Conservation (phyloP, 2,888 invertebrate species). For the Caenorhabditis sp. region DNA sequence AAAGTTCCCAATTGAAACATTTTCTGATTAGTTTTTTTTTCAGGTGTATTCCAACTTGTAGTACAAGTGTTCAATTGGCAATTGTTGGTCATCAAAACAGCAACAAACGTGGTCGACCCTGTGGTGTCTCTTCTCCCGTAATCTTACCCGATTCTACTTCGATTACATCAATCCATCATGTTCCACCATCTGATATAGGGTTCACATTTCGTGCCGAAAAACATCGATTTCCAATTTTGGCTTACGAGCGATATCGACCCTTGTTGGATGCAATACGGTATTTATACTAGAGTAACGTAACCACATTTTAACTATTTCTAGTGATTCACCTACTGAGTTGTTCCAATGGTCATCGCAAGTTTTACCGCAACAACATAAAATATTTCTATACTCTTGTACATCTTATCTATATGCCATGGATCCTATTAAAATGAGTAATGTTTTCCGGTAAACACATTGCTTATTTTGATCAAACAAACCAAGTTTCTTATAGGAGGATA, state of each 20-base stretch:
- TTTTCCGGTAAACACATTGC: conserved; percentile 23
- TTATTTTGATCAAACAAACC: too few species aligned
- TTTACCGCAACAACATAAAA: conserved; percentile 25
- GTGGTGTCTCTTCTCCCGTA: conserved; percentile 18
- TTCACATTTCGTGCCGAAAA: conserved; percentile 28
- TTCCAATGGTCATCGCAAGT: conserved; percentile 33
- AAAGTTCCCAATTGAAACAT: too few species aligned
- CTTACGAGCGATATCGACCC: conserved; percentile 26
- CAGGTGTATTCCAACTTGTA: conserved; percentile 35
- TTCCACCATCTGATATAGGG: conserved; percentile 16
- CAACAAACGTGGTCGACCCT: conserved; percentile 28
- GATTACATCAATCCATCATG: neutral
- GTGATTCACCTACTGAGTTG: conserved; percentile 20
- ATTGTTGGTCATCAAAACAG: conserved; percentile 11
- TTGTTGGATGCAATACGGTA: conserved; percentile 25
- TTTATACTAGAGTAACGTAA: neutral
- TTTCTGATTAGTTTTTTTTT: neutral
- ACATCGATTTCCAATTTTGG: conserved; percentile 17
- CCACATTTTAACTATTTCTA: conserved; percentile 4
- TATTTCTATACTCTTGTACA: conserved; percentile 38
- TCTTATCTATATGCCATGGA: conserved; percentile 31
- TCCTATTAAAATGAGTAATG: conserved; percentile 15
- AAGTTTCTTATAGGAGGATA: conserved; percentile 17
- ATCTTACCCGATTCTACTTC: conserved; percentile 14
- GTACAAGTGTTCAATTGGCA: conserved; percentile 23